Evolutionary conservation across 1,140 invertebrate genomes (phyloP), one percentile per base, ranked within the genome.

Genomic region (Drosophila busckii): DNA sequence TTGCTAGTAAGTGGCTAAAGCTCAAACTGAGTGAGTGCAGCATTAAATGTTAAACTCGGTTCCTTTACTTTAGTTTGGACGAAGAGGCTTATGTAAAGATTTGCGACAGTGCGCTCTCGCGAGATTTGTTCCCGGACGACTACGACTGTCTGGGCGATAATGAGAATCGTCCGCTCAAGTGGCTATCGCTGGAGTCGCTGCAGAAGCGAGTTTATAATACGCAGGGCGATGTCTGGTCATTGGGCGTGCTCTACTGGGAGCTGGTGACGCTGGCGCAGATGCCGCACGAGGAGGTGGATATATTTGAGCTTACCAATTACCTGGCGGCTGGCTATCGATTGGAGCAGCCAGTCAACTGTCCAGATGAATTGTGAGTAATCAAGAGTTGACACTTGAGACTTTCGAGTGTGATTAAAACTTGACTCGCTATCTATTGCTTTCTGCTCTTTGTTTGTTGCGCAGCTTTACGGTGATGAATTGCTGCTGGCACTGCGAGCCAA

Each of bases 81-180:
- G 93, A 94, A 63, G 92, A 95, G 73, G 89, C 97, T 52, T 92
- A 92, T 84, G 92, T 98, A 26, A 94, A 95, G 88, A 90, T 99
- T 56, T 93, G 94, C 26, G 97, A 99, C 88, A 95, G 93, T 69
- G 95, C 96, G 15, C 87, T 99, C 35, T 93, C 96, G 0, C 89
- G 96, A 15, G 97, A 98, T 88, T 89, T 98, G 26, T 99, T 98
- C 87, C 96, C 97, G 3, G 92, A 93, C 61, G 97, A 99, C 87
- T 99, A 99, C 88, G 94, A 97, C 87, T 97, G 96, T 87, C 89
- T 98, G 22, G 96, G 95, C 0, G 96, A 98, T 88, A 97, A 97
- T 86, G 96, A 98, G 85, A 97, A 96, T 87, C 90, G 96, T 44
- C 96, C 97, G 0, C 92, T 99, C 46, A 97, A 97, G 87, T 99